Conservation (phyloP, 2,888 invertebrate genomes). For the Drosophila kambysellisi region DNA sequence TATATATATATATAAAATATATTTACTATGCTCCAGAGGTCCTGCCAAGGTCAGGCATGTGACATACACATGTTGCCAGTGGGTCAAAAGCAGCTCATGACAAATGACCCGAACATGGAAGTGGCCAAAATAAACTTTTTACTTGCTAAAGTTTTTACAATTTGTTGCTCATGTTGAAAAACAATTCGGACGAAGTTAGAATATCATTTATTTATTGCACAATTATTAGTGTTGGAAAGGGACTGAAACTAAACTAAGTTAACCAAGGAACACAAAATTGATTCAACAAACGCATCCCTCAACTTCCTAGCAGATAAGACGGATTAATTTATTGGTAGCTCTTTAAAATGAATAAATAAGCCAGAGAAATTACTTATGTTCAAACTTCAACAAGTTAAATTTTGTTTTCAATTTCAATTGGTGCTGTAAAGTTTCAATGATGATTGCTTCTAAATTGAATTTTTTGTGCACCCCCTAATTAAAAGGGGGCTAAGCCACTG, state of each 20-base stretch:
- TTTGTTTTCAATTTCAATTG: not conserved
- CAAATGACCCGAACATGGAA: conserved; percentile 28
- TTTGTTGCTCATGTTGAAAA: not conserved
- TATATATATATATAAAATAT: not conserved
- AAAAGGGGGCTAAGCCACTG: not conserved
- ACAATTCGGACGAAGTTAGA: not conserved
- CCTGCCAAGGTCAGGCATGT: conserved; percentile 25
- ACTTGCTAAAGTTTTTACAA: not conserved
- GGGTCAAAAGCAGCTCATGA: conserved; percentile 37
- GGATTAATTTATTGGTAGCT: not conserved
- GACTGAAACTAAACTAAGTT: not conserved
- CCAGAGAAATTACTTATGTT: not conserved
- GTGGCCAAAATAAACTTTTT: not conserved
- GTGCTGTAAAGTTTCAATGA: not conserved
- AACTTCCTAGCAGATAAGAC: not conserved
- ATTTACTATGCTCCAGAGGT: conserved; percentile 53
- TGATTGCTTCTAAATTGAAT: not conserved
- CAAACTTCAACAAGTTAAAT: not conserved
- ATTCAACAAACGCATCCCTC: not conserved
- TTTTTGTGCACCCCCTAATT: not conserved
- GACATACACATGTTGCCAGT: conserved; percentile 48
- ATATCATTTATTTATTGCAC: not conserved
- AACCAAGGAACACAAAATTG: not conserved
- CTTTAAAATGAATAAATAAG: not conserved
- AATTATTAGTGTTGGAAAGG: not conserved